These are phyloP conservation scores for Odocoileus hemionus DNA, from an alignment of 2,113 vertebrate species.

Conservation along the genomic window DNA sequence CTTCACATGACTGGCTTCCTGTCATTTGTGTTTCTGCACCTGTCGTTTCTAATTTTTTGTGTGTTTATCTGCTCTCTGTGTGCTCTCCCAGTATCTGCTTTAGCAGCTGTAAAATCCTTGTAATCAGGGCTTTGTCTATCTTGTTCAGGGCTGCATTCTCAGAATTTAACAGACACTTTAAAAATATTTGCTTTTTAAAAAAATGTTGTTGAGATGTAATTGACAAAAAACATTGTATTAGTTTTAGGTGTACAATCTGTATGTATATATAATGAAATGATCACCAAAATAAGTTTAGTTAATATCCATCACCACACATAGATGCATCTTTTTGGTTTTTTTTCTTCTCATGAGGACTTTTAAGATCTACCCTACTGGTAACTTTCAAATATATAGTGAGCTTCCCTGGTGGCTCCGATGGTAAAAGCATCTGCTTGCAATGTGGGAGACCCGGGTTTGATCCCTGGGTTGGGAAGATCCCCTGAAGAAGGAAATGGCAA, in stretches of 20 bases:
- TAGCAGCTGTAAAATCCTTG: neutral
- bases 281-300: neutral
- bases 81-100: neutral
- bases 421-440: neutral
- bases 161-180: neutral
- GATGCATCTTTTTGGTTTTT: neutral
- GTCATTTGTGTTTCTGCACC: neutral
- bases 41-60: neutral
- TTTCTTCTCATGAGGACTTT: neutral
- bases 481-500: neutral
- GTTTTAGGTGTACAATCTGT: neutral
- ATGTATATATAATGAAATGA: neutral
- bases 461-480: neutral
- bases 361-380: neutral
- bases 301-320: neutral
- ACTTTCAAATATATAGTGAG: neutral
- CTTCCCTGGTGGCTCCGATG: neutral
- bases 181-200: neutral
- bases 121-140: neutral
- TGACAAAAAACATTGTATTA: neutral
- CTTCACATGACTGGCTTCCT: neutral
- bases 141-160: neutral
- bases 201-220: neutral
- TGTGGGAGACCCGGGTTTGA: accelerated
- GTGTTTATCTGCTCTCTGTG: neutral